Evolutionary conservation across 1,140 invertebrate genomes (phyloP).

Genomic region (Listronotus bonariensis): DNA sequence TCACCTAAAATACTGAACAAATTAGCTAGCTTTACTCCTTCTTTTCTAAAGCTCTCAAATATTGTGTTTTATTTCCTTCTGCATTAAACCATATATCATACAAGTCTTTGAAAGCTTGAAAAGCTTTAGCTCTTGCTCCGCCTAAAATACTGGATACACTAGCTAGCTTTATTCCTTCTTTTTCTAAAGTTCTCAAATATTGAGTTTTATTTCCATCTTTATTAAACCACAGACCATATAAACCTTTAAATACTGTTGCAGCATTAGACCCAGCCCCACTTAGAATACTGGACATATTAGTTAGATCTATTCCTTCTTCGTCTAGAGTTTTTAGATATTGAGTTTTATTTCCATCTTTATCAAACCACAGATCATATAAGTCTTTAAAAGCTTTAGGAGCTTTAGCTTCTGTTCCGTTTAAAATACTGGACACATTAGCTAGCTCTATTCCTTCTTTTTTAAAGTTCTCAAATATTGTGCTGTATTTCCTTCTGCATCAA

Average conservation of each 20-base stretch:
- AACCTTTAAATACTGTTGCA: neutral
- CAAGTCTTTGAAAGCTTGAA: neutral
- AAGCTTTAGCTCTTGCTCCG: no score
- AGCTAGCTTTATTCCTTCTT: neutral
- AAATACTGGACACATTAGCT: slow-evolving; percentile 6
- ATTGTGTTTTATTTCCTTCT: slow-evolving; percentile 1
- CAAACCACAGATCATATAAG: slow-evolving; percentile 7
- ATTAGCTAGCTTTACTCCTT: neutral
- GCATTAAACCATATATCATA: slow-evolving; percentile 4
- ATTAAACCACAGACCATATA: neutral
- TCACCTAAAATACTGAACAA: no score
- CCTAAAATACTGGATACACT: no score
- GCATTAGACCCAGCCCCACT: neutral
- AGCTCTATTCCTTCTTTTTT: slow-evolving; percentile 1
- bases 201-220: neutral
- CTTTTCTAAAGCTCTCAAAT: slow-evolving; percentile 1
- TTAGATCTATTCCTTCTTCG: slow-evolving; percentile 9
- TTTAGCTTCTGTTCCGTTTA: neutral
- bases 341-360: slow-evolving; percentile 5
- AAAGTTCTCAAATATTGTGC: neutral
- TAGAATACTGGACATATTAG: slow-evolving; percentile 14
- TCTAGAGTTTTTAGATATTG: slow-evolving; percentile 13
- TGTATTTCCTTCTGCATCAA: neutral
- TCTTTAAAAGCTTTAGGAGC: slow-evolving; percentile 15
- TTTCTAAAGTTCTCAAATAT: neutral